phyloP scores from a whole-genome alignment of 2,797 vertebrate genomes.

The Typhlichthys subterraneus region DNA sequence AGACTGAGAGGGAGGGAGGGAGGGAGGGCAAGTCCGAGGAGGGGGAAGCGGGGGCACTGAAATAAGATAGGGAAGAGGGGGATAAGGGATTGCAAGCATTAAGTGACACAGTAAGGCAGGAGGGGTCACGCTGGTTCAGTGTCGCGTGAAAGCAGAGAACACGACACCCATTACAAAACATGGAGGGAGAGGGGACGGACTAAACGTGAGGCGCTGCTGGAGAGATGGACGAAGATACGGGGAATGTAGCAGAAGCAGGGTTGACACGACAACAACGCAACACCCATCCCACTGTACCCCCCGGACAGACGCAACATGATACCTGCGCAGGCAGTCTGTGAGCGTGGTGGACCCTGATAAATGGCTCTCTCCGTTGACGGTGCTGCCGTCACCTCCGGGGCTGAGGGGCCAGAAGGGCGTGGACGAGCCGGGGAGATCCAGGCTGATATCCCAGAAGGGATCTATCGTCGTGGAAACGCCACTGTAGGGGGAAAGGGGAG shows the following conservation, averaged over 20 bases:
- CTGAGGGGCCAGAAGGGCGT: conserved; percentile 98
- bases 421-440: conserved; percentile 96
- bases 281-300: neutral
- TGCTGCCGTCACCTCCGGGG: conserved; percentile 91
- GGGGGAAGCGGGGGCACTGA: conserved; percentile 52
- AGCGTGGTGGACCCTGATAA: conserved; percentile 92
- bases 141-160: conserved; percentile 28
- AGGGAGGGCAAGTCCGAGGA: conserved; percentile 45
- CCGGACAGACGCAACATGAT: conserved; percentile 13
- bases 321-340: conserved; percentile 97
- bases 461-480: conserved; percentile 99
- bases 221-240: neutral
- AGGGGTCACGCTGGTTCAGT: conserved; percentile 39
- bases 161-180: conserved; percentile 33
- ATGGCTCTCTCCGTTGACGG: conserved; percentile 94
- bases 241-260: neutral
- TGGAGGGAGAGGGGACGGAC: conserved; percentile 18
- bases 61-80: conserved; percentile 51
- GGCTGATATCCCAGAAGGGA: conserved; percentile 98
- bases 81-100: conserved; percentile 27
- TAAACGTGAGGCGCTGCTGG: conserved; percentile 9
- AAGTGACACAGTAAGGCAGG: conserved; percentile 35
- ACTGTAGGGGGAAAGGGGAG: conserved; percentile 56
- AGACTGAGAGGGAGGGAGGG: conserved; percentile 38
- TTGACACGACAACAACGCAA: neutral